Evolutionary conservation across 1,140 invertebrate species (phyloP).

Genomic region (Drosophila sp.): DNA sequence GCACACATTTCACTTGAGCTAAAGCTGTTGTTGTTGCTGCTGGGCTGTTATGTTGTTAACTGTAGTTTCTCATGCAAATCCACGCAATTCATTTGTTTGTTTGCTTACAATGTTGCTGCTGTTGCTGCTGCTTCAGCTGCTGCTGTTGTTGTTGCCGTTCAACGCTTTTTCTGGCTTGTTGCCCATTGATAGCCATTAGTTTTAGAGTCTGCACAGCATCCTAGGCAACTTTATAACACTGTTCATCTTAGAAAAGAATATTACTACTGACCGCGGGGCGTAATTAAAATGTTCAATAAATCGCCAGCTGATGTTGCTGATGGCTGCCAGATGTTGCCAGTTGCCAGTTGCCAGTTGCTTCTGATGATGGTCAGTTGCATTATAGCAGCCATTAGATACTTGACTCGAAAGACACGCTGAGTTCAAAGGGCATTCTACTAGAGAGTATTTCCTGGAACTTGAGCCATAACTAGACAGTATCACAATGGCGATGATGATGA

Average conservation of each 20-base stretch:
- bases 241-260: slow-evolving; percentile 1
- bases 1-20: slow-evolving; percentile 65
- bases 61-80: slow-evolving; percentile 78
- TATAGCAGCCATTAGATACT: slow-evolving; percentile 20
- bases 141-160: slow-evolving; percentile 37
- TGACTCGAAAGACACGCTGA: slow-evolving; percentile 4
- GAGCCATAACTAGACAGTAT: slow-evolving; percentile 15
- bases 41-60: slow-evolving; percentile 52
- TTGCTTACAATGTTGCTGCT: slow-evolving; percentile 49
- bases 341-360: too few species aligned
- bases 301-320: slow-evolving; percentile 31
- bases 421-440: slow-evolving; percentile 24
- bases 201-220: slow-evolving; percentile 29
- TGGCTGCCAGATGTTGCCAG: not conserved
- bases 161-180: slow-evolving; percentile 70
- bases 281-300: slow-evolving; percentile 81
- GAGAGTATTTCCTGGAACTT: slow-evolving; percentile 3
- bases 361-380: not conserved
- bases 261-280: slow-evolving; percentile 64
- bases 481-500: not conserved
- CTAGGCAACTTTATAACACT: slow-evolving; percentile 22
- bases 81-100: slow-evolving; percentile 56
- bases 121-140: slow-evolving; percentile 7
- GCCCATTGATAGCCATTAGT: slow-evolving; percentile 65
- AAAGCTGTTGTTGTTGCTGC: slow-evolving; percentile 25